Evolutionary conservation across 2,888 invertebrate species (phyloP), one percentile per base, ranked within the genome.

Genomic region (Penaeus monodon): DNA sequence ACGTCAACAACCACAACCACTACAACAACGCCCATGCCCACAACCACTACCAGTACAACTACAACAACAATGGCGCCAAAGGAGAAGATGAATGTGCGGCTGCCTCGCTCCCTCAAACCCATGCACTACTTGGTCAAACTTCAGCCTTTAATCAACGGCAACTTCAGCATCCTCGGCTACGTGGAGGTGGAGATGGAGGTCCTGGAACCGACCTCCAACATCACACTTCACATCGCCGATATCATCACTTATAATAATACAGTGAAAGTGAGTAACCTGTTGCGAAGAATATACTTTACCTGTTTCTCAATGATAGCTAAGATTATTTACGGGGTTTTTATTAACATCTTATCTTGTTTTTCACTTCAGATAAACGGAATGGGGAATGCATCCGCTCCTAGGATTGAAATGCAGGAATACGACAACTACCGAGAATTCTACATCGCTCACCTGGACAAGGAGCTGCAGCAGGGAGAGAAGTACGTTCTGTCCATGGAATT

Each of bases 401-500:
- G 8, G 17, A 85, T 90, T 14, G 44, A 38, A n/a, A 49, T n/a
- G 24, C 79, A 86, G 63, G 27, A 22, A n/a, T 89, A 90, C 81
- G 81, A 90, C 81, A 33, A 81, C 6, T 88, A 89, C 17, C 77
- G 95, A 88, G 95, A 96, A 91, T 96, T 96, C 92, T 94, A 96
- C 91, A 94, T 96, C 63, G 92, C 97, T 88, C 93, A 94, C 86
- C 92, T 96, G 90, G 93, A 93, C 33, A 94, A 94, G 81, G 92
- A 93, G 38, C 92, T 97, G 88, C 92, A 93, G 90, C 93, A 92
- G 24, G 95, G 95, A 22, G 93, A 93, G 81, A 94, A 94, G 89
- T 97, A 96, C 92, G 92, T 94, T 81, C 92, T 97, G 90, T 93
- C 94, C 90, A 95, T 97, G 81, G 85, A 89, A 57, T 97, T 95